Conservation (phyloP, 2,797 vertebrate species). For the Spinus olivaceus region DNA sequence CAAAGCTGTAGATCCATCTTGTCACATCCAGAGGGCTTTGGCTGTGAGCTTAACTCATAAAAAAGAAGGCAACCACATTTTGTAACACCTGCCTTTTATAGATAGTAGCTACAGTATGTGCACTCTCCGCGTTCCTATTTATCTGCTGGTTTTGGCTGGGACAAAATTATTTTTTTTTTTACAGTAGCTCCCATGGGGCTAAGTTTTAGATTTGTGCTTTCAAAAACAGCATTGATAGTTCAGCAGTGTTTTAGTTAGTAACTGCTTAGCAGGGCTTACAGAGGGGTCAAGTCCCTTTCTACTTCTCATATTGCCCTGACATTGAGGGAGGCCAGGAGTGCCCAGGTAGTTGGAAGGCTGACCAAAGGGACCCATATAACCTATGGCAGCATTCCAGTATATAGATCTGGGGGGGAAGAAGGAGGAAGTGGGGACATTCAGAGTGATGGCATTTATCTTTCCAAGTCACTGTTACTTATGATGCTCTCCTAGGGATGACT, state of each 20-base stretch:
- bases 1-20: background rate
- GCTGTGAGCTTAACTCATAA: background rate
- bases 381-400: background rate
- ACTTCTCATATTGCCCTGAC: fast-evolving
- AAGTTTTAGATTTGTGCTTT: background rate
- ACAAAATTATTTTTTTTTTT: background rate
- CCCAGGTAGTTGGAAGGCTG: background rate
- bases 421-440: background rate
- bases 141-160: background rate
- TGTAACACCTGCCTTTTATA: background rate
- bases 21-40: background rate
- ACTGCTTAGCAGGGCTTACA: background rate
- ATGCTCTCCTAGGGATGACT: background rate
- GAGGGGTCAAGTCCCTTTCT: background rate
- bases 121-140: background rate
- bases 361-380: background rate
- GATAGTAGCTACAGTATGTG: background rate
- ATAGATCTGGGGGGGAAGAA: background rate
- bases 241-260: background rate
- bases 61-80: background rate
- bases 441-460: background rate
- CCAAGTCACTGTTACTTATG: background rate
- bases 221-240: background rate
- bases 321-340: background rate
- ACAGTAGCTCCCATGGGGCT: background rate